Evolutionary conservation across 2,888 invertebrate species (phyloP).

Genomic region (Eilema griseolum): DNA sequence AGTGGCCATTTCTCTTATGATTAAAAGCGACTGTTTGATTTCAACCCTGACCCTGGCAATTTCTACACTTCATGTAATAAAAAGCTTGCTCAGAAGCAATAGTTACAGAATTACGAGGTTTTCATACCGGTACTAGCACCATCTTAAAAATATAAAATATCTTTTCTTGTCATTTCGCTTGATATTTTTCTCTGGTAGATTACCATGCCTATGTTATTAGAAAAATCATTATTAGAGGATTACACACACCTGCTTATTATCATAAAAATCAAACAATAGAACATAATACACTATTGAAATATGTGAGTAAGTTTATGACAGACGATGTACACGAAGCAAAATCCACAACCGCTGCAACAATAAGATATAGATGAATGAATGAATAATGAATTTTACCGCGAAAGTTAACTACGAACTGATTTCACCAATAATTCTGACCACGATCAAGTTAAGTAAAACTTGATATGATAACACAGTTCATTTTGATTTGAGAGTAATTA

Average conservation of each 20-base stretch:
- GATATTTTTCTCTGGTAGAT: background rate
- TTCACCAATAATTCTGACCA: background rate
- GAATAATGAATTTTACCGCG: background rate
- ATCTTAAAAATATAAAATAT: background rate
- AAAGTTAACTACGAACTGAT: background rate
- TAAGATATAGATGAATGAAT: background rate
- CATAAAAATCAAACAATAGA: background rate
- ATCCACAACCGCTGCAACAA: background rate
- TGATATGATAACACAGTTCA: background rate
- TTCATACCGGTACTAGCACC: background rate
- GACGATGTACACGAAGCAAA: background rate
- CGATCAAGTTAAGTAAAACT: background rate
- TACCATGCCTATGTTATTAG: background rate
- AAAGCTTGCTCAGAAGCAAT: background rate
- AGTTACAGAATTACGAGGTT: background rate
- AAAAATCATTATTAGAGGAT: background rate
- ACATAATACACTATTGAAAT: conserved; percentile 1
- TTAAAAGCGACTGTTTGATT: conserved; percentile 54
- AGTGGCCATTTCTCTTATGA: conserved; percentile 50
- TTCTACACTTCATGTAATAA: background rate
- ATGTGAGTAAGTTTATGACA: background rate
- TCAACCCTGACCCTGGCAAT: conserved; percentile 37
- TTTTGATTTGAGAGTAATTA: background rate
- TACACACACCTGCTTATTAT: background rate
- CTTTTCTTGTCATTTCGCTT: background rate